Percentiles rank a stretch among this genome's conserved stretches.
These are phyloP conservation scores for Coryphaenoides rupestris DNA, from an alignment of 2,113 vertebrate genomes.

Conservation along the genomic window DNA sequence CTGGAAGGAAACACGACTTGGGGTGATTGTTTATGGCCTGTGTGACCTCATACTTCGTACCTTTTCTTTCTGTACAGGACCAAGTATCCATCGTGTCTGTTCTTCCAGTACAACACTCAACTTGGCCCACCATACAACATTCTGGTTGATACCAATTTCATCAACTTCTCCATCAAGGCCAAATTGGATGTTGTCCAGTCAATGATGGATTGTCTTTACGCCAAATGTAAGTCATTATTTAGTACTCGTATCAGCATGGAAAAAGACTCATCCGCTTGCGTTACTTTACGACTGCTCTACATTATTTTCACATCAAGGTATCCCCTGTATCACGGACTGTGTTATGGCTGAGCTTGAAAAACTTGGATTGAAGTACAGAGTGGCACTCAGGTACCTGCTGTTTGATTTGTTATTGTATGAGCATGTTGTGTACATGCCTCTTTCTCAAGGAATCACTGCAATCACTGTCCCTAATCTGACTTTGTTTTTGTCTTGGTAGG, in stretches of 20 bases:
- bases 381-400: constrained; percentile 78
- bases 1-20: no score
- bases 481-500: constrained; percentile 58
- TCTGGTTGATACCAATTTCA: constrained; percentile 96
- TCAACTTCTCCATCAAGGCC: constrained; percentile 98
- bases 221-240: constrained; percentile 84
- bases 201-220: constrained; percentile 99
- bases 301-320: constrained; percentile 72
- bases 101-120: constrained; percentile 98
- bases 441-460: neutral
- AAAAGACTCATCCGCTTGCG: neutral
- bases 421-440: neutral
- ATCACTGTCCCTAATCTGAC: neutral
- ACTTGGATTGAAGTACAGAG: constrained; percentile 93
- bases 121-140: constrained; percentile 95
- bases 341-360: constrained; percentile 99
- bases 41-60: neutral
- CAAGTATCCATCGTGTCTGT: constrained; percentile 92
- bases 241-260: neutral
- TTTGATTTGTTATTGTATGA: constrained; percentile 59
- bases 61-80: constrained; percentile 68
- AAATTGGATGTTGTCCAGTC: constrained; percentile 96
- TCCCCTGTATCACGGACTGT: constrained; percentile 97
- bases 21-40: no score
- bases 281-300: neutral